Evolutionary conservation across 2,113 vertebrate genomes (phyloP).

Genomic region (Toxotes chatareus): DNA sequence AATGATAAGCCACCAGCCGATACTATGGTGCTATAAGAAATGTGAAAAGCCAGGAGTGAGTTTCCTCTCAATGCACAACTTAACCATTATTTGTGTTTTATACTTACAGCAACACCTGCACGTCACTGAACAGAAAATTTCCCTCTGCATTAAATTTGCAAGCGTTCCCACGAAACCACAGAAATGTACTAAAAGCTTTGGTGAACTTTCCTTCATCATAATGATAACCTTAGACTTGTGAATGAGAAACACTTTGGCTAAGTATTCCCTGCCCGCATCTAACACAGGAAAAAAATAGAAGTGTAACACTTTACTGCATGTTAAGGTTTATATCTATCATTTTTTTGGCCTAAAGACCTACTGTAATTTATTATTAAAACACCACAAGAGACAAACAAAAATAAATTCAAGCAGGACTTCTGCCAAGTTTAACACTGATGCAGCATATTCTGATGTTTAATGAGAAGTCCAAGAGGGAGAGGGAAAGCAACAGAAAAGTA

Average conservation of each 20-base stretch:
- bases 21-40: no score
- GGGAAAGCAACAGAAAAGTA: not conserved
- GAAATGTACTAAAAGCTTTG: conserved; percentile 45
- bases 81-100: conserved; percentile 1
- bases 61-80: not conserved
- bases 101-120: not conserved
- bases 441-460: not conserved
- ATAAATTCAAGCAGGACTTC: not conserved
- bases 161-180: conserved; percentile 11
- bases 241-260: conserved; percentile 10
- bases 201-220: not conserved
- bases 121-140: conserved; percentile 33
- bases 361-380: not conserved
- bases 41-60: not conserved
- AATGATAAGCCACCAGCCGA: no score
- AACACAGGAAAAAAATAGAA: not conserved
- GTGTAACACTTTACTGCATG: not conserved
- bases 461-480: not conserved
- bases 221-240: conserved; percentile 4
- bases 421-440: not conserved
- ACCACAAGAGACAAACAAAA: not conserved
- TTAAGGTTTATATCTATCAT: not conserved
- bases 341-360: not conserved
- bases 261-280: not conserved
- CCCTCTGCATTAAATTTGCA: conserved; percentile 50